Evolutionary conservation across 2,797 vertebrate species (phyloP).

Genomic region (Esox lucius): DNA sequence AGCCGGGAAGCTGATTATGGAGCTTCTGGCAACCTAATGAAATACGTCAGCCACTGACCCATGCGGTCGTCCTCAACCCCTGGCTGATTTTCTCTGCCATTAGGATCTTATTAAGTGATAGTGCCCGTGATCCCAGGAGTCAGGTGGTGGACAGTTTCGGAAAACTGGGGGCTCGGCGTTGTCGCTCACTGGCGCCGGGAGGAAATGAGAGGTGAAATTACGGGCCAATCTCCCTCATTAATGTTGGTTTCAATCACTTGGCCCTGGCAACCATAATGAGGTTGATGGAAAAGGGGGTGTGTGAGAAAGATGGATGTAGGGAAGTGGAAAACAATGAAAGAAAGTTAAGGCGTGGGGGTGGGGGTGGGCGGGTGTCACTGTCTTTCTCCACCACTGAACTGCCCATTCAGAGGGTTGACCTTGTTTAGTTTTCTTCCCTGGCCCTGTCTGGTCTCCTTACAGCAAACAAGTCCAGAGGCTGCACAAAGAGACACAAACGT

Average conservation of each 20-base stretch:
- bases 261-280: constrained; percentile 69
- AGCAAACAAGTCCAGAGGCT: constrained; percentile 24
- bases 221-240: constrained; percentile 70
- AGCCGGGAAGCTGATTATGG: constrained; percentile 55
- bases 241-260: constrained; percentile 61
- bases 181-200: constrained; percentile 61
- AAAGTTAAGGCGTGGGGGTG: neutral
- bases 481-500: neutral
- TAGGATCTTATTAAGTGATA: constrained; percentile 61
- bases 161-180: constrained; percentile 55
- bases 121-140: constrained; percentile 46
- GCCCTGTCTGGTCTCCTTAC: constrained; percentile 34
- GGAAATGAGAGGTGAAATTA: constrained; percentile 72
- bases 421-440: constrained; percentile 46
- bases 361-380: constrained; percentile 17
- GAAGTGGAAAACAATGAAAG: too few relatives aligned
- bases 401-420: constrained; percentile 30
- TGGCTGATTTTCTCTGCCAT: constrained; percentile 53
- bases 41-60: constrained; percentile 62
- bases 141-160: constrained; percentile 26
- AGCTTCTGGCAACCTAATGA: constrained; percentile 59
- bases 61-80: constrained; percentile 45
- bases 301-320: neutral
- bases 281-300: constrained; percentile 40
- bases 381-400: constrained; percentile 51